Base-by-base conservation (phyloP, 2,888 invertebrate genomes). In the Hecatera dysodea region DNA sequence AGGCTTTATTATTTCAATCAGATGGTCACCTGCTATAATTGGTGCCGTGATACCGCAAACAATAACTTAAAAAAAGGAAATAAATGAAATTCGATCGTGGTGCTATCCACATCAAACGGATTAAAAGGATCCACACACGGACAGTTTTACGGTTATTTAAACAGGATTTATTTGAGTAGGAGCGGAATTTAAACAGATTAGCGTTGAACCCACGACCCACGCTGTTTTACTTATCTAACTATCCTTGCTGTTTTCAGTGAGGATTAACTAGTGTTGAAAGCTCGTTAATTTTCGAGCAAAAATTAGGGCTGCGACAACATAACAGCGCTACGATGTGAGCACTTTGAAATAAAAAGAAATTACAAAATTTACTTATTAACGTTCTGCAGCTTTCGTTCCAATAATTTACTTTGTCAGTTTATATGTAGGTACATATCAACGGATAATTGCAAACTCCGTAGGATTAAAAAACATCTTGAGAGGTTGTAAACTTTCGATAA, bases 131-230 rank as follows among this genome's bases (percentile, higher is more conserved):
- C 86, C 86, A 82, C 88, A 90, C 88, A 90, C 88, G 89, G 88
- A 90, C 91, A 91, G 91, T 92, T 92, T 91, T 89, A 91, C 90
- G 91, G 91, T 88, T 91, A 91, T 93, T 92, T 92, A 90, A 92
- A 91, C 88, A 88, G 90, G 91, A 93, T 93, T 93, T 92, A 93
- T 92, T 91, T 91, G 89, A 90, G 89, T 85, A 88, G 89, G 87
- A 87, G 82, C 81, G 88, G 90, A 90, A 88, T 91, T 83, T 90
- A 92, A 92, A 90, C 89, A 90, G 93, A 93, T 93, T 93, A 93
- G 78, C 83, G 87, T 86, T 78, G 78, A 82, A 82, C 87, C 84
- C 81, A 66, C 76, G 80, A 86, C 84, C 87, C 85, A 56, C 86
- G 84, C 78, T 86, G 86, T 83, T 88, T 82, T 88, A 88, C 84